Conservation (phyloP, 2,888 invertebrate genomes). For the Strigamia maritima region DNA sequence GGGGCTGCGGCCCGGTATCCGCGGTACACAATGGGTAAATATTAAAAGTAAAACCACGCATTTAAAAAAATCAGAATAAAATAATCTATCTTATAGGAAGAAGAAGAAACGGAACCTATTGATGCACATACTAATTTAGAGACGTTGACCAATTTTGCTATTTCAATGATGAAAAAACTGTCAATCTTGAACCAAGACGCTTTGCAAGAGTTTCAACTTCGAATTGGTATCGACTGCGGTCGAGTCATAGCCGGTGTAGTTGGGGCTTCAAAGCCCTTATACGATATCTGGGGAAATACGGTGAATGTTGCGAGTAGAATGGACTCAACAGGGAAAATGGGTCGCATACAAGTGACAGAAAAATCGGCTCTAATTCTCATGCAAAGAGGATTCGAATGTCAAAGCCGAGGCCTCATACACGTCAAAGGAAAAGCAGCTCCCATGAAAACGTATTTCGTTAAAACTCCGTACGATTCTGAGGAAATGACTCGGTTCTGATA, state of each 20-base stretch:
- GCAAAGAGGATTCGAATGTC: slow-evolving; percentile 50
- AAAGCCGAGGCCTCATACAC: slow-evolving; percentile 54
- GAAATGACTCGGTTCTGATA: slow-evolving; percentile 22
- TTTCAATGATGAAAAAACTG: slow-evolving; percentile 67
- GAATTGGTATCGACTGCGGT: slow-evolving; percentile 85
- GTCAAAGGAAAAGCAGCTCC: slow-evolving; percentile 55
- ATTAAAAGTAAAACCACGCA: neutral
- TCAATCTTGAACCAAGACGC: slow-evolving; percentile 60
- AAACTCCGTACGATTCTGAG: slow-evolving; percentile 15
- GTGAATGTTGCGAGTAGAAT: slow-evolving; percentile 95
- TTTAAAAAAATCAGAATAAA: neutral
- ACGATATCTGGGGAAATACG: slow-evolving; percentile 96
- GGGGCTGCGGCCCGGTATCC: slow-evolving; percentile 73
- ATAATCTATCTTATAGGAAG: neutral
- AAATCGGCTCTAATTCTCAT: slow-evolving; percentile 52
- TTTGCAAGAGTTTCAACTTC: slow-evolving; percentile 63
- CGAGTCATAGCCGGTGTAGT: slow-evolving; percentile 91
- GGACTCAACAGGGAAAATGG: slow-evolving; percentile 83
- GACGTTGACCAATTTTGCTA: slow-evolving; percentile 67
- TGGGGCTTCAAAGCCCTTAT: slow-evolving; percentile 87
- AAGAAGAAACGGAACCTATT: neutral
- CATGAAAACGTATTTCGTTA: slow-evolving; percentile 52
- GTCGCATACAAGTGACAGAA: slow-evolving; percentile 66
- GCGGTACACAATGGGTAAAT: slow-evolving; percentile 56
- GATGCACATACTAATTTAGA: slow-evolving; percentile 50